Evolutionary conservation across 2,113 vertebrate species (phyloP).

Genomic region (Indicator indicator): DNA sequence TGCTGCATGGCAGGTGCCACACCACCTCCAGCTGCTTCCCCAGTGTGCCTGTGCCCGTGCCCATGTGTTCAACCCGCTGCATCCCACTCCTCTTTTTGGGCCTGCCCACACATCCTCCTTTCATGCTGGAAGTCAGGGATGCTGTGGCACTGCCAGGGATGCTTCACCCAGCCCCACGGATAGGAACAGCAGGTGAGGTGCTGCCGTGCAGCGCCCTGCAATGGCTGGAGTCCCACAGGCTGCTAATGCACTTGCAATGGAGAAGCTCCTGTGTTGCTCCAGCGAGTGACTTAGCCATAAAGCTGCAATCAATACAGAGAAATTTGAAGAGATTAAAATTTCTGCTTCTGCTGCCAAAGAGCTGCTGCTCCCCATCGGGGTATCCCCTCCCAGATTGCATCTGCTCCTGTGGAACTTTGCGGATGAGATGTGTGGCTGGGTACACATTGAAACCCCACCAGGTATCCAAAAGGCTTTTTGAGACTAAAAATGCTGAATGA

Average conservation of each 20-base stretch:
- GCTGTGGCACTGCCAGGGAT: background rate
- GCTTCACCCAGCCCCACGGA: fast-evolving
- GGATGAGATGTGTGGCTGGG: background rate
- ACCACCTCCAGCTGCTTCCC: background rate
- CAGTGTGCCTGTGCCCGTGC: too few relatives aligned
- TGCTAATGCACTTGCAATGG: background rate
- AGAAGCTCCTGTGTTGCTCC: conserved; percentile 11
- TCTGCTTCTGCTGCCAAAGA: background rate
- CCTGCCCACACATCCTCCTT: background rate
- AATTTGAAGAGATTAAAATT: conserved; percentile 64
- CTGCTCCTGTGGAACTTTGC: background rate
- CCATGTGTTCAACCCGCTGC: fast-evolving
- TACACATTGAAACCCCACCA: fast-evolving
- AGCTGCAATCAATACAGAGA: conserved; percentile 54
- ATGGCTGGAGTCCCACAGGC: background rate
- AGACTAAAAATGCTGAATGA: background rate
- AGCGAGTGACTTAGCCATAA: conserved; percentile 41
- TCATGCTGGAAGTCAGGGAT: background rate
- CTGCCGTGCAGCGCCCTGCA: fast-evolving
- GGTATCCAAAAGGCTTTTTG: background rate
- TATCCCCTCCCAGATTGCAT: background rate
- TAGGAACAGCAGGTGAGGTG: background rate
- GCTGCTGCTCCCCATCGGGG: background rate
- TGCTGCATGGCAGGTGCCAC: background rate
- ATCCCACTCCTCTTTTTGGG: fast-evolving